Base-by-base conservation (phyloP, 2,888 invertebrate genomes). In the Drosophila neonasuta region DNA sequence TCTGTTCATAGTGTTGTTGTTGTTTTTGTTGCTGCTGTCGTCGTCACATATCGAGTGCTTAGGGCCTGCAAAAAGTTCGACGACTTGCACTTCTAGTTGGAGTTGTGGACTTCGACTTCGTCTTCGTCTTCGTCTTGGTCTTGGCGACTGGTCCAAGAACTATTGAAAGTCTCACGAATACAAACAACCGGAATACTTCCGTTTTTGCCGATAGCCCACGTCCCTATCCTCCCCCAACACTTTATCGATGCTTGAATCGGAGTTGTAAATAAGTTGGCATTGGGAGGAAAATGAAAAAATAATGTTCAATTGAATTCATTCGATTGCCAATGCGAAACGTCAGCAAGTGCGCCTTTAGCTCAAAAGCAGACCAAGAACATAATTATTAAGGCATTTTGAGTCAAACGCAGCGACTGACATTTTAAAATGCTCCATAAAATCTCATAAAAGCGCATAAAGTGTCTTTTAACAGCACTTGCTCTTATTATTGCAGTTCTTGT, bases 361-460 rank as follows among this genome's bases (percentile, higher is more conserved):
- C 41, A 29, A 54, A 5, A 20, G 13, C 56, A 49, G 42, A 7
- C 32, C 51, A 65, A 61, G 41, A 8, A 64, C 67, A 79, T 84
- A 80, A 80, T 80, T 80, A 84, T 80, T 67, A 60, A 65, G 57
- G 59, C 55, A 50, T 51, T 57, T 69, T 39, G 39, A 54, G 17
- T 58, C 57, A 50, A 42, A 17, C 39, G 29, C 46, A 46, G 1
- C 42, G 10, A 36, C 24, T 77, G 66, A 62, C 79, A 50, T 77
- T 81, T 80, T 52, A 61, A 74, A 74, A 81, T 70, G 63, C 66
- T 52, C 66, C 77, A 82, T 80, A 78, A 80, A 82, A 80, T 82
- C 83, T 66, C 76, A 84, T 84, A 84, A 81, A 81, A 79, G 68
- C 64, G 62, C 73, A 81, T 81, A 77, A 83, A 77, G 78, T 77